Base-by-base conservation (phyloP, 2,888 invertebrate species). In the Parnassius mnemosyne region DNA sequence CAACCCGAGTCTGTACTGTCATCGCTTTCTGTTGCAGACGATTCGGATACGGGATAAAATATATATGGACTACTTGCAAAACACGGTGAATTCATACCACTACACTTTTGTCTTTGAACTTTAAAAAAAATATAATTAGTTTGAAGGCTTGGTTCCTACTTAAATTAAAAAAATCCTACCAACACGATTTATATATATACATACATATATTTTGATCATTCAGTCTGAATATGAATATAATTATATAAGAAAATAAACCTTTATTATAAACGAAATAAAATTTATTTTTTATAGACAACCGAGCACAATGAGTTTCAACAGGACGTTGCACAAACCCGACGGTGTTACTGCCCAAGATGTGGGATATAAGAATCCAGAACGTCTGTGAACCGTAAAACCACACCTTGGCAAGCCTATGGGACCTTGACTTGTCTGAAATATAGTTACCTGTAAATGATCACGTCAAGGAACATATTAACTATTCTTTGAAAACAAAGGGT, bases 1-100 rank as follows among this genome's bases (percentile, higher is more conserved):
- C 78, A 75, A 9, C 90, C 92, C 7, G 91, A 89, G 71, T 88
- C 81, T 16, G 75, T 75, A 63, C 87, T 90, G 56, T 89, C 89
- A 65, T 89, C 89, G 0, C 92, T 84, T 73, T 92, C 92, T 9
- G 92, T 91, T 5, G 85, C 86, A 16, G 92, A 91, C 11, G 85
- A 83, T 59, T 92, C 91, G 5, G 92, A 91, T 56, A 84, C 84
- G 2, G 89, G 89, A 68, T 89, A 82, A 74, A 90, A 91, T 69
- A 89, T 86, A 64, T 90, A 89, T 49, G 91, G 90, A 66, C 83
- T 82, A 57, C 72, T 78, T 50, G 83, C 70, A 63, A 88, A 89
- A 69, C 91, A 91, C 3, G 88, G 86, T 0, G 90, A 87, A 72
- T 85, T 88, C 90, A 90, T 90, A 64, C 5, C 41, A 50, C 16